Evolutionary conservation across 2,888 invertebrate genomes (phyloP).

Genomic region (Lottia gigantea): DNA sequence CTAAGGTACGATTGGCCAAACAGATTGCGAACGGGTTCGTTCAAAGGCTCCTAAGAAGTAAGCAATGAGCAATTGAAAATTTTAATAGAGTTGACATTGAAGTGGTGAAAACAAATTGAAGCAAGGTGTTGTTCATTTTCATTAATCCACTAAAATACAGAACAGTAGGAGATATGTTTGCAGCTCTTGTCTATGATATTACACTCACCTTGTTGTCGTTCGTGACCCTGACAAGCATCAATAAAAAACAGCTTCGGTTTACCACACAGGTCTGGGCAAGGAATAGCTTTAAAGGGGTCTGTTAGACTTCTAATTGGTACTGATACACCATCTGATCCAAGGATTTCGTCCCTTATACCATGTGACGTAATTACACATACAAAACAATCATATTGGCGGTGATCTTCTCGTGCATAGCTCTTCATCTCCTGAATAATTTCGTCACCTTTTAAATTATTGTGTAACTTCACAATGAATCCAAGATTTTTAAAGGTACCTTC

Average conservation of each 20-base stretch:
- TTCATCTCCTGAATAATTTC: neutral
- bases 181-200: too few species aligned
- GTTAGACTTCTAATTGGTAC: neutral
- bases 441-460: neutral
- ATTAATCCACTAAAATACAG: too few species aligned
- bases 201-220: neutral
- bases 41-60: too few species aligned
- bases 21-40: too few species aligned
- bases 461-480: neutral
- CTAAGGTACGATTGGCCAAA: too few species aligned
- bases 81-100: too few species aligned
- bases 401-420: neutral
- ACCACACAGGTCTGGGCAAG: neutral
- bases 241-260: constrained; percentile 10
- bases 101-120: constrained; percentile 5
- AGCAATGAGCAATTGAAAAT: too few species aligned
- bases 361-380: neutral
- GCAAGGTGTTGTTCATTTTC: neutral
- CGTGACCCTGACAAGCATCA: neutral
- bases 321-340: neutral
- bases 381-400: neutral
- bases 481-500: neutral
- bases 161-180: too few species aligned
- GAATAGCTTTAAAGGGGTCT: neutral
- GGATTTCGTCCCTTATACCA: neutral